phyloP scores from a whole-genome alignment of 92 coral and sea anemone species.

The Palythoa grandiflora region DNA sequence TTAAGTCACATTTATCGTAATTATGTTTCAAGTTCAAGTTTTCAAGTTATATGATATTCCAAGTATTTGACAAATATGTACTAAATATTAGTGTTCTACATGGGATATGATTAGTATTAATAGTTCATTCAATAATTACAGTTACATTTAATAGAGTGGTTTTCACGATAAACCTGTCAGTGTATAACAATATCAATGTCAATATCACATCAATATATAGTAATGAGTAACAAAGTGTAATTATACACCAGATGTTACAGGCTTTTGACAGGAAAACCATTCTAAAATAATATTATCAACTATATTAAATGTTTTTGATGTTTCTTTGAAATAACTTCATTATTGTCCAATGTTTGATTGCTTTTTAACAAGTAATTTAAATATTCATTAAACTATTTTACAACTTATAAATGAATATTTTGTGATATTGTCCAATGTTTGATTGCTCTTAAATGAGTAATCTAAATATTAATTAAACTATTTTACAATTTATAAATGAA shows the following conservation, averaged over 20 bases:
- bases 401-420: constrained; percentile 1
- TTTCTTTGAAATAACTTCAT: not conserved
- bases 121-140: too few species aligned
- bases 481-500: not conserved
- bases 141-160: too few species aligned
- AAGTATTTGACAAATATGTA: constrained; percentile 6
- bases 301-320: not conserved
- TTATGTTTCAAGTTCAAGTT: constrained; percentile 7
- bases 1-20: constrained; percentile 14
- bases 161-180: too few species aligned
- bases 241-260: not conserved
- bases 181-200: too few species aligned
- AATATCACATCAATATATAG: not conserved
- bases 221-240: not conserved
- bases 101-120: too few species aligned
- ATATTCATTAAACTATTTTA: constrained; percentile 3
- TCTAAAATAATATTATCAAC: not conserved
- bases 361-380: not conserved
- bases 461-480: not conserved
- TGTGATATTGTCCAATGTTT: constrained; percentile 2
- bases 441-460: constrained; percentile 2
- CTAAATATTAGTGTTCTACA: not conserved
- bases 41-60: not conserved
- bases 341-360: constrained; percentile 2
- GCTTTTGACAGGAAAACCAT: constrained; percentile 7